Evolutionary conservation across 2,113 vertebrate genomes (phyloP).

Genomic region (Sigmodon hispidus): DNA sequence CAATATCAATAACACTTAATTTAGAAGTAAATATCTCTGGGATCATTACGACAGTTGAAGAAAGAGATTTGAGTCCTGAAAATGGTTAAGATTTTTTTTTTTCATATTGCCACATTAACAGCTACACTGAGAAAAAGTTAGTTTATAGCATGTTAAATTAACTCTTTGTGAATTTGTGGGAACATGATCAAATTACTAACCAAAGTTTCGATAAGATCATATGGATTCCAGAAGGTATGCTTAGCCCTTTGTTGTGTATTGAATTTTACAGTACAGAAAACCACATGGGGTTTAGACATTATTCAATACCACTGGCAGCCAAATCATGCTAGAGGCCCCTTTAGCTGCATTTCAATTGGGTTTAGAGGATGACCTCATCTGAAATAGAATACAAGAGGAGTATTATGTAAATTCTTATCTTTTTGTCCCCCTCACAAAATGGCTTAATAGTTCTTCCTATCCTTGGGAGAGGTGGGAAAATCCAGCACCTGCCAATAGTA

Average conservation of each 20-base stretch:
- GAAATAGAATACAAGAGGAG: slow-evolving; percentile 55
- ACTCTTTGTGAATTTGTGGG: neutral
- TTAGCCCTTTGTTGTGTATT: neutral
- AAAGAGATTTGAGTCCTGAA: neutral
- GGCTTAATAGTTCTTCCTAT: slow-evolving; percentile 47
- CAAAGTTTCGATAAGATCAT: neutral
- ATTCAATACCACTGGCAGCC: slow-evolving; percentile 58
- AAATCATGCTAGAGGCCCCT: neutral
- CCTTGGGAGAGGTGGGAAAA: neutral
- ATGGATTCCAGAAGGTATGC: neutral
- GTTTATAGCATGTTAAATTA: slow-evolving; percentile 22
- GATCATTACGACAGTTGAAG: neutral
- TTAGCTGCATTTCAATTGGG: slow-evolving; percentile 15
- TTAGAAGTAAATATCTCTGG: neutral
- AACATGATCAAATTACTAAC: neutral
- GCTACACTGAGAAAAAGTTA: neutral
- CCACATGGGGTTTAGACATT: slow-evolving; percentile 60
- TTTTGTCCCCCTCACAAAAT: neutral
- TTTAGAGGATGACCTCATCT: slow-evolving; percentile 56
- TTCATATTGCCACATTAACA: neutral
- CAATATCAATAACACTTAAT: neutral
- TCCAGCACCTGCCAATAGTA: neutral
- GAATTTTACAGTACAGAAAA: slow-evolving; percentile 53
- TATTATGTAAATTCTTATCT: slow-evolving; percentile 19
- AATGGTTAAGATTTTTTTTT: neutral